Conservation (phyloP, 1,140 invertebrate species). For the Drosophila busckii region DNA sequence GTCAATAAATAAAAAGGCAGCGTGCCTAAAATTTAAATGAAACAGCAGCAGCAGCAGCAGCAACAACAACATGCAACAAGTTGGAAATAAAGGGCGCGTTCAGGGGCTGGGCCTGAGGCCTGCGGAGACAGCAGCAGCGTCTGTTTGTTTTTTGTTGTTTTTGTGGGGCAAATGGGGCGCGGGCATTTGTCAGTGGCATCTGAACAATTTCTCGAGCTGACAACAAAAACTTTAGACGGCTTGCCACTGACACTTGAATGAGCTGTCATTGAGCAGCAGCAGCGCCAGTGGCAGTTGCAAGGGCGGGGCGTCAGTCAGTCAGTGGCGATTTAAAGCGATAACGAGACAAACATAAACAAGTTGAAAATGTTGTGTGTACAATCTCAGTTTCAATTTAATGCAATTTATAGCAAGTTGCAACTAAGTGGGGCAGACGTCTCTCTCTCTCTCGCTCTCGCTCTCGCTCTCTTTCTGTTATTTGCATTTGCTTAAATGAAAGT, state of each 20-base stretch:
- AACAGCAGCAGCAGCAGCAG: conserved; percentile 27
- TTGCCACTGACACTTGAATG: conserved; percentile 29
- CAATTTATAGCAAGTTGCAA: background rate
- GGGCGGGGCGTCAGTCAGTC: no score
- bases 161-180: background rate
- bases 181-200: conserved; percentile 45
- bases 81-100: conserved; percentile 48
- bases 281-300: background rate
- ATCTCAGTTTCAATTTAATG: conserved; percentile 20
- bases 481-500: conserved; percentile 51
- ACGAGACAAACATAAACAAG: background rate
- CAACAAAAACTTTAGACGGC: conserved; percentile 40
- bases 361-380: conserved; percentile 10
- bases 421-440: background rate
- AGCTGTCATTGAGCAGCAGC: conserved; percentile 19
- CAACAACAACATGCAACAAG: conserved; percentile 9
- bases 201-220: conserved; percentile 64
- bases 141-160: no score
- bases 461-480: background rate
- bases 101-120: conserved; percentile 19
- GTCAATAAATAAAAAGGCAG: conserved; percentile 70
- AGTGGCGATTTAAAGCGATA: background rate
- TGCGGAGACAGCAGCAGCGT: background rate
- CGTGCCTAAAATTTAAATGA: conserved; percentile 74
- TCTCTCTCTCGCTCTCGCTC: background rate